Percentiles rank a stretch among this genome's conserved stretches.
These are phyloP conservation scores for Mesorhabditis spiculigera DNA, from an alignment of 2,888 invertebrate species.

Conservation along the genomic window DNA sequence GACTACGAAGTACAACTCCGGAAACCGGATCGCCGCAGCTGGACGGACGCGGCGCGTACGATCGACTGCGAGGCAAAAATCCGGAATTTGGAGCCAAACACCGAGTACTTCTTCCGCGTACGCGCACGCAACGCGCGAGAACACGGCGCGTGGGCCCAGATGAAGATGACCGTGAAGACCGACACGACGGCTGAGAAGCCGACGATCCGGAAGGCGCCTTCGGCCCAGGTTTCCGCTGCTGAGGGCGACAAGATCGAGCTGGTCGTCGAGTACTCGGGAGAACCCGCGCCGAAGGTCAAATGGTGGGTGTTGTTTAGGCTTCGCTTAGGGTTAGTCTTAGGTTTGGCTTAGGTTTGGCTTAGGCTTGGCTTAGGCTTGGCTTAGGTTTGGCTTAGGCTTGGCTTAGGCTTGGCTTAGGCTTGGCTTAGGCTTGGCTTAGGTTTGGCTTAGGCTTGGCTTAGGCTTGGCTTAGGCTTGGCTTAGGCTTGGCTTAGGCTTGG, in stretches of 20 bases:
- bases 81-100: constrained; percentile 30
- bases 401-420: too few species aligned
- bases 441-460: too few species aligned
- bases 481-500: too few species aligned
- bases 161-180: constrained; percentile 27
- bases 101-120: constrained; percentile 43
- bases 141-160: constrained; percentile 18
- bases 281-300: constrained; percentile 23
- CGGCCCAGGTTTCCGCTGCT: constrained; percentile 15
- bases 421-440: too few species aligned
- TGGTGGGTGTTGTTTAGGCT: constrained; percentile 18
- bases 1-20: constrained; percentile 33
- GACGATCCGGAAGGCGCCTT: constrained; percentile 18
- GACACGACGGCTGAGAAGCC: constrained; percentile 24
- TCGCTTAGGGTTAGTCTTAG: too few species aligned
- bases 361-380: too few species aligned
- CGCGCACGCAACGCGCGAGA: constrained; percentile 24
- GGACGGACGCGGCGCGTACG: constrained; percentile 26
- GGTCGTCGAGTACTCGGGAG: constrained; percentile 20
- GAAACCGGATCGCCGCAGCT: constrained; percentile 33
- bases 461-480: too few species aligned
- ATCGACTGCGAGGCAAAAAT: constrained; percentile 23
- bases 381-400: too few species aligned
- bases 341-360: too few species aligned
- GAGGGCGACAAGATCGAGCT: constrained; percentile 34